phyloP scores from a whole-genome alignment of 2,113 vertebrate species.

The Empidonax alnorum region DNA sequence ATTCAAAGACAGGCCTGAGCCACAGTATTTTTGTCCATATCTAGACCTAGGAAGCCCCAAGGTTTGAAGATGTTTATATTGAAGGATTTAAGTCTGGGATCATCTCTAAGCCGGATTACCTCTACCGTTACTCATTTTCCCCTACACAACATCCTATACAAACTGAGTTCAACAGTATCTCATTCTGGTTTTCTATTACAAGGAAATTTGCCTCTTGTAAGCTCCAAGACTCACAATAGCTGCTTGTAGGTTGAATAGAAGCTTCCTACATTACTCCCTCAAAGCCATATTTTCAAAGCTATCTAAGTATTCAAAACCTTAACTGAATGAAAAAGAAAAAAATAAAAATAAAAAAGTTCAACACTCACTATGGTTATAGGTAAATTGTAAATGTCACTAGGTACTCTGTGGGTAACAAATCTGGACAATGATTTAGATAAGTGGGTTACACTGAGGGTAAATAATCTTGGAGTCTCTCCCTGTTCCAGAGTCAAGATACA shows the following conservation, averaged over 20 bases:
- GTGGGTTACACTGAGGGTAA: background rate
- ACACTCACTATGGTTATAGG: background rate
- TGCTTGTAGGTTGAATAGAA: background rate
- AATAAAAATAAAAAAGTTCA: background rate
- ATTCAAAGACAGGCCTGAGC: background rate
- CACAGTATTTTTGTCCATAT: background rate
- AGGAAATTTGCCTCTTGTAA: slow-evolving; percentile 12
- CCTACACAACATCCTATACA: background rate
- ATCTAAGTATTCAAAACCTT: background rate
- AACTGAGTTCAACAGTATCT: slow-evolving; percentile 23
- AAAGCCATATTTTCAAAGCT: background rate
- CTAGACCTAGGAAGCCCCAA: background rate
- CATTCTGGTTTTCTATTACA: slow-evolving; percentile 30
- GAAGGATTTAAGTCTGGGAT: background rate
- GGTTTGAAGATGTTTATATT: slow-evolving; percentile 3
- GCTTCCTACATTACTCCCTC: background rate
- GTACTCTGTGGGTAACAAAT: background rate
- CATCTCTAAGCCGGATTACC: background rate
- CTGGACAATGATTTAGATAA: background rate
- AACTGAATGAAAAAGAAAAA: background rate
- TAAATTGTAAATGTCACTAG: background rate
- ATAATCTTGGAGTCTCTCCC: background rate
- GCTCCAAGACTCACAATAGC: background rate
- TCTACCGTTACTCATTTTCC: slow-evolving; percentile 13
- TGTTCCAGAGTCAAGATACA: background rate